Conservation (phyloP, 2,797 vertebrate genomes). For the Eulemur rubriventer region DNA sequence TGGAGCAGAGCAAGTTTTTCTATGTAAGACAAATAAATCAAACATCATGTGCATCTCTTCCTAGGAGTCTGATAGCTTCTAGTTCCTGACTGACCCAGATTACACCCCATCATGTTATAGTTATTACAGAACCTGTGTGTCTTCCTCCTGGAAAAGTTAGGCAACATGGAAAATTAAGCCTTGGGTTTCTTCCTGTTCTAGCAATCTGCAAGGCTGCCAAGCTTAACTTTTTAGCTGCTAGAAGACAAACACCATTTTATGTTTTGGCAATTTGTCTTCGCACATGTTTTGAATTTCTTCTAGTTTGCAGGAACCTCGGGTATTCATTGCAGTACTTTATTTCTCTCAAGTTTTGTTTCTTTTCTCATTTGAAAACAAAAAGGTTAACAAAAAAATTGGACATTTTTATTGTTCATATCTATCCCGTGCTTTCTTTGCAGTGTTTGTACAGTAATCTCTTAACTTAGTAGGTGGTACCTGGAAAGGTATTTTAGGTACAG, state of each 20-base stretch:
- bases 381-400: background rate
- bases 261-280: background rate
- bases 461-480: background rate
- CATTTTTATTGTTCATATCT: background rate
- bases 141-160: constrained; percentile 36
- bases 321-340: background rate
- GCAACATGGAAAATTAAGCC: background rate
- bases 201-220: background rate
- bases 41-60: background rate
- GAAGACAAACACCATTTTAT: background rate
- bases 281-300: background rate
- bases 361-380: background rate
- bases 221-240: background rate
- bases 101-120: background rate
- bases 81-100: background rate
- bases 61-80: background rate
- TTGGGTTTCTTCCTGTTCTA: background rate
- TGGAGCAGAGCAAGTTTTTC: constrained; percentile 9
- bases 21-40: constrained; percentile 46
- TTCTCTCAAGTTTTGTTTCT: background rate
- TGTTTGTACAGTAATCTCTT: background rate
- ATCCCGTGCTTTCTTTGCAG: background rate
- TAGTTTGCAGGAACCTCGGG: background rate
- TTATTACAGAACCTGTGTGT: background rate
- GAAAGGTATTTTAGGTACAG: background rate